Evolutionary conservation across 2,797 vertebrate genomes (phyloP), one percentile per base, ranked within the genome.

Genomic region (Rhynchonycteris naso): DNA sequence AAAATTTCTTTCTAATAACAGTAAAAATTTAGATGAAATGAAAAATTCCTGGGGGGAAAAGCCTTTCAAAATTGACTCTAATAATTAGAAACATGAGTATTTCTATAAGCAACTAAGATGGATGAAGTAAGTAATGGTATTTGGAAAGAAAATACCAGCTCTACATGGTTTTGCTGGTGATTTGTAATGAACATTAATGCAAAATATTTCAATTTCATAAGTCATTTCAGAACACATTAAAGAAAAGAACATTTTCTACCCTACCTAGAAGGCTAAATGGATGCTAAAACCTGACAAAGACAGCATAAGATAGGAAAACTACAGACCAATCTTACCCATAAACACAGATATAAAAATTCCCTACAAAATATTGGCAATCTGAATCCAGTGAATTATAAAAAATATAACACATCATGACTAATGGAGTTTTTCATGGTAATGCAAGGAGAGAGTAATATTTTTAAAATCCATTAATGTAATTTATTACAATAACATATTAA

Each of bases 21-120:
- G 28, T 76, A 52, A 93, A 93, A 88, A 58, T 79, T 92, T 95
- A 88, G 24, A 90, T 90, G 38, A 66, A 96, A 85, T 84, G 33
- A 81, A 69, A 76, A 79, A 19, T 75, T 56, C 22, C 68, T 47
- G 68, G n/a, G 3, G 11, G 14, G 30, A 22, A 24, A 52, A 74
- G 33, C 15, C 88, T 56, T 26, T 26, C 26, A 88, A 66, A 78
- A 83, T 33, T 79, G 58, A 63, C 54, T 56, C 26, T 75, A 79
- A 59, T 56, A 84, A 75, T 83, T 85, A 74, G 52, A 94, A 90
- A 74, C 30, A 72, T 4, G 7, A 83, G 30, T 90, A 82, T 86
- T 90, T 12, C 19, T 66, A 14, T 78, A 43, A 24, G 14, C 50
- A 74, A 38, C 80, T 84, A 91, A 71, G 75, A 76, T 75, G 61